Conservation (phyloP, 1,140 invertebrate species). For the Eubasilissa regina region DNA sequence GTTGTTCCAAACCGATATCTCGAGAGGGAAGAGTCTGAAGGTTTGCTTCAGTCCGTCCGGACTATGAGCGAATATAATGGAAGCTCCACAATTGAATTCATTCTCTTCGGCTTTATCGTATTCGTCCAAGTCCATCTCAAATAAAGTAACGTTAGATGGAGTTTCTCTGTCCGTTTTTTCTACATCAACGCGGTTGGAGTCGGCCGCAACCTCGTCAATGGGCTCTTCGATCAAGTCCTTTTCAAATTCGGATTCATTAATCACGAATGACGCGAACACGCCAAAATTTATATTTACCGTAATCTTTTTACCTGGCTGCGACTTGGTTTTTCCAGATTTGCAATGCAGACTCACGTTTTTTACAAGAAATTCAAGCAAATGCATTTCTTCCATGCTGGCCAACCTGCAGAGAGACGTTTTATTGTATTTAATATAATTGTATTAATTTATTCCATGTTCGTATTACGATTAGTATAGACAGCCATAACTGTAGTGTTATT, state of each 20-base stretch:
- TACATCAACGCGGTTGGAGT: too few relatives aligned
- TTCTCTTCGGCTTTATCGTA: constrained; percentile 5
- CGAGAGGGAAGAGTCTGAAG: constrained; percentile 36
- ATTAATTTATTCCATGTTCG: not conserved
- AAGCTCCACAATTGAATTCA: constrained; percentile 43
- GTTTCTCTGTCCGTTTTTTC: constrained; percentile 4
- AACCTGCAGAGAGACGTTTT: constrained; percentile 39
- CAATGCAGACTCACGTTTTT: constrained; percentile 23
- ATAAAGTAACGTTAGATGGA: constrained; percentile 1
- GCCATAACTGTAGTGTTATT: too few relatives aligned
- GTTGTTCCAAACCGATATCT: constrained; percentile 45
- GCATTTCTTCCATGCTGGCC: constrained; percentile 32
- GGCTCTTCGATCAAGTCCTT: constrained; percentile 9
- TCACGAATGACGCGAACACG: constrained; percentile 39
- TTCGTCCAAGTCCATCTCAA: constrained; percentile 19
- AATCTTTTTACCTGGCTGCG: constrained; percentile 16
- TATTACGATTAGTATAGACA: too few relatives aligned
- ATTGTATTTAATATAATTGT: not conserved
- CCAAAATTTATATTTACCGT: constrained; percentile 48
- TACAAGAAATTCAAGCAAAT: constrained; percentile 37
- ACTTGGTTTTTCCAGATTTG: constrained; percentile 16
- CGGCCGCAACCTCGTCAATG: not conserved
- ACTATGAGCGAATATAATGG: constrained; percentile 42
- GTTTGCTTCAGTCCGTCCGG: constrained; percentile 44
- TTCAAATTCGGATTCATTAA: constrained; percentile 44